Evolutionary conservation across 2,888 invertebrate genomes (phyloP), one percentile per base, ranked within the genome.

Genomic region (Diaphora mendica): DNA sequence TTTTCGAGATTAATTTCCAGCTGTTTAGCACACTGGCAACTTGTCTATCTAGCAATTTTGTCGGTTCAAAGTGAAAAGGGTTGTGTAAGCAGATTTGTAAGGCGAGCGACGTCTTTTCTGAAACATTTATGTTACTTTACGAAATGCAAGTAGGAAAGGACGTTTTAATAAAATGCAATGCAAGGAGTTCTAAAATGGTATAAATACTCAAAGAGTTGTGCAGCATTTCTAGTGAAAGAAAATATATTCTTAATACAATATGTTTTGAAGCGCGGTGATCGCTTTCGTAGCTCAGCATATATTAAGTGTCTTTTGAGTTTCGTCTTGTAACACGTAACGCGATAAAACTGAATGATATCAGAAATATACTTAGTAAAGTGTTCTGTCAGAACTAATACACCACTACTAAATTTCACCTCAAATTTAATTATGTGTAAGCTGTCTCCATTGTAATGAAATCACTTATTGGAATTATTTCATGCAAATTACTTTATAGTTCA

Each of bases 1-100:
- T 82, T 85, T 83, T 84, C 79, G 83, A 86, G 90, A 90, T 90
- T 89, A 89, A 90, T 90, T 89, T 88, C 83, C 84, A 88, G 87
- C 87, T 89, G 91, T 88, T 91, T 88, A 89, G 88, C 85, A 82
- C 82, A 85, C 83, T 79, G 76, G 76, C 75, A 81, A 82, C 84
- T 55, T 86, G 87, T 86, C 85, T 88, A 86, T 86, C 82, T 81
- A 77, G 87, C 83, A 86, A 86, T 86, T 85, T 85, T 72, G 77
- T 71, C 78, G 79, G 84, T 83, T 86, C 82, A 86, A 85, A 87
- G 85, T 72, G 80, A 83, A 83, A 79, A 83, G 87, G 86, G 80
- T 79, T 81, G 77, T 77, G 79, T 84, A 86, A 87, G 86, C 85
- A 83, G 85, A 83, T 87, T 86, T 84, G 75, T 76, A 79, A 69